Evolutionary conservation across 2,888 invertebrate species (phyloP), one percentile per base, ranked within the genome.

Genomic region (Agrotis clavis): DNA sequence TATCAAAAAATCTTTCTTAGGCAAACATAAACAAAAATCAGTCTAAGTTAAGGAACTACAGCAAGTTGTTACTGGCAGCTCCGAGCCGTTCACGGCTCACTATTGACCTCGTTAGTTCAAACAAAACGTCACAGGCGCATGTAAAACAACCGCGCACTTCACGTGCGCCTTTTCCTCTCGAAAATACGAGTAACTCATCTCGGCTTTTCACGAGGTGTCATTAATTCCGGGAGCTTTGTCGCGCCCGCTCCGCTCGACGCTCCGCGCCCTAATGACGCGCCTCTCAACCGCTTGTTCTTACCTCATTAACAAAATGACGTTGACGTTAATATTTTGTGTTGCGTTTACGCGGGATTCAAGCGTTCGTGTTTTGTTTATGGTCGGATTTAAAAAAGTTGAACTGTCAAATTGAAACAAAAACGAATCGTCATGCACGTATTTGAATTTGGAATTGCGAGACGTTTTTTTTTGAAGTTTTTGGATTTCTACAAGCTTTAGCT

Each of bases 101-200:
- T 94, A 95, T 95, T 95, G 95, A 95, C 95, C 95, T 95, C 96
- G 93, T 96, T 96, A 95, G 95, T 92, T 90, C 89, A 92, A 94
- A 95, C 94, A 95, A 95, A 95, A 94, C 91, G 88, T 77, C 83
- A 86, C 85, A 88, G 87, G 87, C 87, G 88, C 89, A 89, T 93
- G 93, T 94, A 93, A 93, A 95, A 95, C 95, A 95, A 95, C 91
- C 94, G 91, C 90, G 88, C 92, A 94, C 94, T 95, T 91, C 90
- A 91, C 94, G 94, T 92, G 93, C 91, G 95, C 95, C 95, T 96
- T 96, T 96, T 96, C 93, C 95, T 94, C 95, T 96, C 94, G 92
- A 95, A 95, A 95, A 95, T 95, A 57, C 57, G 57, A 57, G 57
- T 57, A 95, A 95, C 95, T 95, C 95, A 95, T 95, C 95, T 93